Conservation (phyloP, 2,888 invertebrate genomes). For the Nemapogon koenigi region DNA sequence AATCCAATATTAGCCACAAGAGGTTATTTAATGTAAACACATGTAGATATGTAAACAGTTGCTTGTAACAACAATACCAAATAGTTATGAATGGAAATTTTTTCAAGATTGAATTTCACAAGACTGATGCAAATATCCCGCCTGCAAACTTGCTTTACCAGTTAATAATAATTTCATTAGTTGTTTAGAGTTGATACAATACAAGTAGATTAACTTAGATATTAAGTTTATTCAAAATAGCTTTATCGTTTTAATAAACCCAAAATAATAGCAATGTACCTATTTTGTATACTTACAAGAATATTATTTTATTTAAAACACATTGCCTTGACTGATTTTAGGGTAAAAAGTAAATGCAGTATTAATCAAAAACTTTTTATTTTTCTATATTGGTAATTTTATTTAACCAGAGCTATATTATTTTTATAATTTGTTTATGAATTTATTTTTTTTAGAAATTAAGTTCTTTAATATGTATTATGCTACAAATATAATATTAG, state of each 20-base stretch:
- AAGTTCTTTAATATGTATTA: too few species aligned
- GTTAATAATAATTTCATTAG: constrained; percentile 25
- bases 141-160: constrained; percentile 66
- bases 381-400: constrained; percentile 47
- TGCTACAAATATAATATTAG: too few species aligned
- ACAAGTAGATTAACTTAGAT: constrained; percentile 1
- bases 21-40: constrained; percentile 6
- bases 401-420: constrained; percentile 40
- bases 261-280: constrained; percentile 4
- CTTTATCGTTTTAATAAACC: constrained; percentile 1
- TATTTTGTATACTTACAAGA: too few species aligned
- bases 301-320: constrained; percentile 3
- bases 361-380: constrained; percentile 52
- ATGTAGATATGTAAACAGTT: constrained; percentile 20
- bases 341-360: constrained; percentile 54
- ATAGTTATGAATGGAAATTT: constrained; percentile 26
- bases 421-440: constrained; percentile 42
- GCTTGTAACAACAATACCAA: constrained; percentile 56
- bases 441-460: too few species aligned
- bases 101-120: constrained; percentile 62
- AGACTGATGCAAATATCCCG: constrained; percentile 67
- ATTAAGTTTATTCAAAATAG: constrained; percentile 2
- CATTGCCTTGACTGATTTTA: constrained; percentile 49
- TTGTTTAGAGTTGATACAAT: neutral
- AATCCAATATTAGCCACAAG: constrained; percentile 7